Base-by-base conservation (phyloP, 2,113 vertebrate genomes). In the Cyphomyrus plagiostoma region DNA sequence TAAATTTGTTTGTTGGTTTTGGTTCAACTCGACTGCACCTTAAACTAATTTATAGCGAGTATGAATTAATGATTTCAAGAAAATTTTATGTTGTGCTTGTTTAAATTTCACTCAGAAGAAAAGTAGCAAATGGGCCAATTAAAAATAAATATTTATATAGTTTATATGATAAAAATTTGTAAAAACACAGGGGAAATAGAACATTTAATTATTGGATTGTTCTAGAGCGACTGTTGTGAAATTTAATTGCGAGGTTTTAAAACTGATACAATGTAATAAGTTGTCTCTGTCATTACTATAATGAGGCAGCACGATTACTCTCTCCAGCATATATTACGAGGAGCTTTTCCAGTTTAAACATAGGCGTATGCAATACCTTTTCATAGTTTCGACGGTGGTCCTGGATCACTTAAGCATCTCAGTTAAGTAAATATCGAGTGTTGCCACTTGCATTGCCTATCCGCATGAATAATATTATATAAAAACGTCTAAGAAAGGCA, bases 221-320 rank as follows among this genome's bases (percentile, higher is more conserved):
- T 66, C 9, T 66, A 26, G 58, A 66, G 58, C 58, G 58, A 66
- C n/a, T 66, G 58, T 66, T 26, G 9, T 66, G 58, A 66, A 26
- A 66, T 98, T 98, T 98, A 98, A 99, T 98, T 98, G 97, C 97
- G 97, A 97, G 96, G 97, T 98, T 98, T 98, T 97, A 97, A 96
- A 97, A 96, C 96, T 94, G 95, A 96, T 97, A 96, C 97, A 98
- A 97, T 97, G 96, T 11, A 96, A 95, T 95, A 96, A 94, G 94
- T 97, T 97, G 96, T 98, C 97, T 97, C 97, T 97, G 97, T 98
- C 97, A 98, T 98, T 98, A 98, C 97, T 96, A 97, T 98, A 98
- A 98, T 98, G 97, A 98, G 97, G 96, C 98, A 98, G 97, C 97
- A 98, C 97, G 97, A 96, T 96, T 96, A 94, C 95, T 98, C 97